Evolutionary conservation across 1,140 invertebrate genomes (phyloP).

Genomic region (Tribolium castaneum): DNA sequence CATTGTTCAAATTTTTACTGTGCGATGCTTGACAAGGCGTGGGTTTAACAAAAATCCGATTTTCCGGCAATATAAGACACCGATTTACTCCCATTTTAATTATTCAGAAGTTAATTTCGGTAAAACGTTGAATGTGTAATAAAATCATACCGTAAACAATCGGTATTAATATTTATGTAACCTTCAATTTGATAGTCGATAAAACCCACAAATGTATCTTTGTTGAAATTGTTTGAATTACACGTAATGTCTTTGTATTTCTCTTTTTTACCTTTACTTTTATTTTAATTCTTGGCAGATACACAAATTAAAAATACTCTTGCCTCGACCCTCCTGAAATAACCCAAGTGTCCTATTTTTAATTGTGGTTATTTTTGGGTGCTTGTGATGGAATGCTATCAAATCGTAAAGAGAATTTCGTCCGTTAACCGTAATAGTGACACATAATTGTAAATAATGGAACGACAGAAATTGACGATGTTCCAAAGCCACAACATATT

Average conservation of each 20-base stretch:
- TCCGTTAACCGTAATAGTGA: too few relatives aligned
- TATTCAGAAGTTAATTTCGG: background rate
- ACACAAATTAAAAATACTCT: conserved; percentile 26
- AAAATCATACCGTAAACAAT: conserved; percentile 23
- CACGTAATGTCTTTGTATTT: background rate
- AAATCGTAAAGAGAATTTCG: too few relatives aligned
- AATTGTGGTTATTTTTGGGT: background rate
- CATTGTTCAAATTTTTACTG: background rate
- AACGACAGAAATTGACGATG: background rate
- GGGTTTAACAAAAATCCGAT: background rate
- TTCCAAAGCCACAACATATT: background rate
- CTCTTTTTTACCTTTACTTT: conserved; percentile 1
- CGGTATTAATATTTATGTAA: conserved; percentile 23
- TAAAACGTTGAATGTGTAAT: background rate
- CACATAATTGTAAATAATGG: background rate
- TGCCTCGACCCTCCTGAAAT: conserved; percentile 2
- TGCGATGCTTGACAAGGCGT: background rate
- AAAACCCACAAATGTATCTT: conserved; percentile 8
- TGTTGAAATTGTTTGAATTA: conserved; percentile 5
- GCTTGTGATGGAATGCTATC: too few relatives aligned
- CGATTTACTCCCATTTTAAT: conserved; percentile 8
- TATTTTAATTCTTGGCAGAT: conserved; percentile 30
- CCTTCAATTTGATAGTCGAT: conserved; percentile 25
- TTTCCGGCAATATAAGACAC: background rate
- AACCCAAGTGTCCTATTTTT: conserved; percentile 13